Evolutionary conservation across 2,797 vertebrate species (phyloP).

Genomic region (Vultur gryphus): DNA sequence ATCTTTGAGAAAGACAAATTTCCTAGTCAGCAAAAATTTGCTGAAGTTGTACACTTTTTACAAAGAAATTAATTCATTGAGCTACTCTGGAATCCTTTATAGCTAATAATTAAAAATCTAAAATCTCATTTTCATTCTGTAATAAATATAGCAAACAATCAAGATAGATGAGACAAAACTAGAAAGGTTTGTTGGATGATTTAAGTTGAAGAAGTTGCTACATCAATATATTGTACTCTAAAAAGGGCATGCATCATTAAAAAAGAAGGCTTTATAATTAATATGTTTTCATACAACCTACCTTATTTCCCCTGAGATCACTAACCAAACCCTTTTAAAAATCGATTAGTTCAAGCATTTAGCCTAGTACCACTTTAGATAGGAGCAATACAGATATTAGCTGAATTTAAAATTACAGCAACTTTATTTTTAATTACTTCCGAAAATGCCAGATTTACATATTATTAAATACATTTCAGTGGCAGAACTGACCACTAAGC

Average conservation of each 20-base stretch:
- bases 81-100: conserved; percentile 10
- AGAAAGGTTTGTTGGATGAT: conserved; percentile 18
- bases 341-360: conserved; percentile 66
- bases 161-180: conserved; percentile 48
- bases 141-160: conserved; percentile 25
- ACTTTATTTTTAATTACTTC: conserved; percentile 71
- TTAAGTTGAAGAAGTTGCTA: conserved; percentile 32
- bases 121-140: conserved; percentile 21
- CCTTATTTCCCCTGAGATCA: conserved; percentile 63
- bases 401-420: conserved; percentile 63
- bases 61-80: conserved; percentile 22
- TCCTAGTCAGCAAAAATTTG: conserved; percentile 32
- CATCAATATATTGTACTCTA: conserved; percentile 50
- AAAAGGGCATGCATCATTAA: conserved; percentile 57
- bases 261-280: conserved; percentile 54
- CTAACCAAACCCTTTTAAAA: conserved; percentile 64
- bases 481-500: conserved; percentile 74
- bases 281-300: conserved; percentile 58
- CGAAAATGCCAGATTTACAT: conserved; percentile 75
- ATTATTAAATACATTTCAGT: conserved; percentile 69
- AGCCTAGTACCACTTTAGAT: conserved; percentile 48
- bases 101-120: conserved; percentile 45
- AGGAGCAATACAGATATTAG: conserved; percentile 49
- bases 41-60: neutral
- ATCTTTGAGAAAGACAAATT: conserved; percentile 7